Evolutionary conservation across 1,140 invertebrate species (phyloP), one percentile per base, ranked within the genome.

Genomic region (Hetaerina americana): DNA sequence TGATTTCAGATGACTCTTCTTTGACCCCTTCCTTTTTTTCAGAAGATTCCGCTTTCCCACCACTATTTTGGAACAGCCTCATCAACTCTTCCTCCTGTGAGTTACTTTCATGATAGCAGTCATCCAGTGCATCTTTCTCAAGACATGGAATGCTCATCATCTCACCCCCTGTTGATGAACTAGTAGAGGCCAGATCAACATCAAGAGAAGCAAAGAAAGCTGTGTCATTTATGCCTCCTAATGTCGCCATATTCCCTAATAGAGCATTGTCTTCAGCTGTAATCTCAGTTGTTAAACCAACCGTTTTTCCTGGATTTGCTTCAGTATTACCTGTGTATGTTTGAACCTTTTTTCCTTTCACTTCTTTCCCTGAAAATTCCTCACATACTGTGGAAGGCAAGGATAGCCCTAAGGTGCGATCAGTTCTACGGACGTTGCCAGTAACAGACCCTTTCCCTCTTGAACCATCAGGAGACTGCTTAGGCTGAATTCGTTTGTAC

Each of bases 71-170:
- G 80, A 92, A 91, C 81, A 92, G 92, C 80, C 90, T 88, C 76
- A 92, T 80, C 73, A 92, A 78, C 80, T 92, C 90, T 77, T 90
- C 89, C 76, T 92, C 91, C 76, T 92, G 89, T 66, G 89, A 90
- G 80, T 90, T 92, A 74, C 86, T 87, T 66, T 89, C 86, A 49
- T 80, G 80, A 75, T 92, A 83, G 79, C 92, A 92, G 80, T 92
- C 90, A 77, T 91, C 89, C 49, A 93, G 79, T 49, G 89, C 89
- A 76, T 92, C 89, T 49, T 89, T 89, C 76, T 91, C 90, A 73
- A 92, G 68, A 87, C 88, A 75, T 87, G 87, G 29, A 90, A 71
- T 74, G 77, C 67, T 80, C 75, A 73, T 73, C 69, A 71, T 26
- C 71, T 74, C 0, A 76, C 27, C 6, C 73, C 26, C 40, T 18